Evolutionary conservation across 2,888 invertebrate species (phyloP).

Genomic region (Hirtodrosophila alboralis): DNA sequence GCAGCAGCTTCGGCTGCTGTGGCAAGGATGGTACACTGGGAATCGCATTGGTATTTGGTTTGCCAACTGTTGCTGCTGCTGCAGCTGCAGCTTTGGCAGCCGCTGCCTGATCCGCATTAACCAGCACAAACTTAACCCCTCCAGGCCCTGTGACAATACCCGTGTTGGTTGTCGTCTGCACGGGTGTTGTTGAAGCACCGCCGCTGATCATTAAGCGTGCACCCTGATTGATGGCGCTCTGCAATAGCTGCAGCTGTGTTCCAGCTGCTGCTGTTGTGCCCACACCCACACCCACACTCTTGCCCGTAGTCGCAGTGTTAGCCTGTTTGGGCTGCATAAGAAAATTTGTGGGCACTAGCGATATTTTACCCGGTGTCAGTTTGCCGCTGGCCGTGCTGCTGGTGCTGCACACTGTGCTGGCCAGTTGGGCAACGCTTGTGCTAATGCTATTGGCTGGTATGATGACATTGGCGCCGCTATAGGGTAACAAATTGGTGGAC

Average conservation of each 20-base stretch:
- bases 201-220: slow-evolving; percentile 74
- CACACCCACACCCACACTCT: slow-evolving; percentile 19
- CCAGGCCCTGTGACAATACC: slow-evolving; percentile 75
- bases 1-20: slow-evolving; percentile 28
- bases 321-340: slow-evolving; percentile 79
- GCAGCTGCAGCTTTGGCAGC: slow-evolving; percentile 51
- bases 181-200: slow-evolving; percentile 23
- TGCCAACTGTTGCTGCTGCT: slow-evolving; percentile 45
- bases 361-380: slow-evolving; percentile 79
- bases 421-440: slow-evolving; percentile 43
- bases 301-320: slow-evolving; percentile 29
- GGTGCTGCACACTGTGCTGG: slow-evolving; percentile 33
- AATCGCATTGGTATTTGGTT: slow-evolving; percentile 27
- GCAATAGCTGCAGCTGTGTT: slow-evolving; percentile 63
- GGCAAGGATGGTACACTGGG: slow-evolving; percentile 17
- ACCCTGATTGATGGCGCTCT: slow-evolving; percentile 68
- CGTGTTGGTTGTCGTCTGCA: slow-evolving; percentile 51
- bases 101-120: slow-evolving; percentile 79
- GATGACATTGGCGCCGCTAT: slow-evolving; percentile 50
- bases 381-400: slow-evolving; percentile 31
- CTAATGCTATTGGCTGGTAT: slow-evolving; percentile 52
- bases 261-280: slow-evolving; percentile 28
- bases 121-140: slow-evolving; percentile 83
- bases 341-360: slow-evolving; percentile 84
- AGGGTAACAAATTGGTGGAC: slow-evolving; percentile 46